These are phyloP conservation scores for Andrena minutula DNA, from an alignment of 2,888 invertebrate genomes.

Conservation along the genomic window DNA sequence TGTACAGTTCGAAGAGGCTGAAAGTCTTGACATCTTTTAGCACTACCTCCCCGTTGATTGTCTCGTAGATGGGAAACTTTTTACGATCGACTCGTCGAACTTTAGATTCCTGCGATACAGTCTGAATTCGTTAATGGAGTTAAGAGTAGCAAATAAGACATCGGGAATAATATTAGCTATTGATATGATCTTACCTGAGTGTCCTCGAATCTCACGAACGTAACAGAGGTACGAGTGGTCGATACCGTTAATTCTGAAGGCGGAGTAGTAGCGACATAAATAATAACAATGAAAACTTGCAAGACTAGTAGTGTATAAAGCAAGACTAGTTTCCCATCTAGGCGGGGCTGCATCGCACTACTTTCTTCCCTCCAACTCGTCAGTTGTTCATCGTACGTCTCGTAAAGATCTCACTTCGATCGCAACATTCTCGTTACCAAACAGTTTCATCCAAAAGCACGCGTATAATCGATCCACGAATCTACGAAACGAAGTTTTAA, in stretches of 20 bases:
- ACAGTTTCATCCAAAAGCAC: slow-evolving; percentile 18
- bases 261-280: slow-evolving; percentile 82
- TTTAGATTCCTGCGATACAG: slow-evolving; percentile 63
- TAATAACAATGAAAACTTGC: slow-evolving; percentile 83
- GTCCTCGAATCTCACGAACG: slow-evolving; percentile 78
- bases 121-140: not conserved
- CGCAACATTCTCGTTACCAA: slow-evolving; percentile 53
- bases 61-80: slow-evolving; percentile 72
- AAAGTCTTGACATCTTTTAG: slow-evolving; percentile 79
- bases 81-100: slow-evolving; percentile 60
- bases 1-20: slow-evolving; percentile 77
- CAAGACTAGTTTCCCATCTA: slow-evolving; percentile 83
- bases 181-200: slow-evolving; percentile 57
- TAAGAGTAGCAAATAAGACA: not conserved
- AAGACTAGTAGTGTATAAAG: slow-evolving; percentile 82
- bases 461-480: slow-evolving; percentile 16
- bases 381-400: slow-evolving; percentile 63
- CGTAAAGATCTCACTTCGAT: slow-evolving; percentile 39
- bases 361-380: slow-evolving; percentile 53
- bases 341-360: slow-evolving; percentile 82
- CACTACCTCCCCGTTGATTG: slow-evolving; percentile 74
- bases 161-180: not conserved
- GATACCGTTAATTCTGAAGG: slow-evolving; percentile 74
- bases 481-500: slow-evolving; percentile 23
- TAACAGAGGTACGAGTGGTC: slow-evolving; percentile 77